phyloP scores from a whole-genome alignment of 2,888 invertebrate genomes.

The Cremastobaeus sp. region DNA sequence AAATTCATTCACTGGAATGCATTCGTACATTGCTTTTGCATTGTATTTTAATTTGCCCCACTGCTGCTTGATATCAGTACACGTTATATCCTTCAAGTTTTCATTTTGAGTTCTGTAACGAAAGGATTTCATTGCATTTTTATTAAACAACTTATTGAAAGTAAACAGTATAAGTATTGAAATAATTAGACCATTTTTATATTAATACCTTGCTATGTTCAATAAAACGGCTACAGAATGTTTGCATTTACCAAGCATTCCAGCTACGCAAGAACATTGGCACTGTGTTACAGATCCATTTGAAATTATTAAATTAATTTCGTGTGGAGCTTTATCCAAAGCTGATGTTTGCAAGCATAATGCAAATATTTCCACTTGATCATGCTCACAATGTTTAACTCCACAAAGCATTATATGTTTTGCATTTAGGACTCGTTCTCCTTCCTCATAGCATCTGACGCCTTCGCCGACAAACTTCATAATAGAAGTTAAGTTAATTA shows the following conservation, averaged over 20 bases:
- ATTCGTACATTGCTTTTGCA: slow-evolving; percentile 16
- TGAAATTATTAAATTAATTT: slow-evolving; percentile 11
- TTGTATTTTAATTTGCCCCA: slow-evolving; percentile 27
- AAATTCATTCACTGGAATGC: slow-evolving; percentile 14
- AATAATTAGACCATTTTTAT: no score
- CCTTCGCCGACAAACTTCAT: slow-evolving; percentile 4
- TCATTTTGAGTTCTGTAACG: not conserved
- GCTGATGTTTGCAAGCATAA: slow-evolving; percentile 15
- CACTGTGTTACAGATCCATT: not conserved
- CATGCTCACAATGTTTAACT: not conserved
- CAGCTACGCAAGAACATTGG: slow-evolving; percentile 19
- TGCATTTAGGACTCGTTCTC: slow-evolving; percentile 23
- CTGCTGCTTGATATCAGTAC: slow-evolving; percentile 27
- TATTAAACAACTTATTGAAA: no score
- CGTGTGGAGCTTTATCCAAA: slow-evolving; percentile 6
- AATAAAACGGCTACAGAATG: slow-evolving; percentile 20
- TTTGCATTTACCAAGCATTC: slow-evolving; percentile 21
- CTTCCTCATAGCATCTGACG: slow-evolving; percentile 11
- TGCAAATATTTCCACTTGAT: not conserved
- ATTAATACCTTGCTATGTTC: slow-evolving; percentile 15
- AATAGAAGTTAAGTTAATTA: not conserved
- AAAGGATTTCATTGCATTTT: no score
- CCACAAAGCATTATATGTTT: slow-evolving; percentile 23
- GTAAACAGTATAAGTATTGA: no score
- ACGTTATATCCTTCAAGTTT: slow-evolving; percentile 13